phyloP scores from a whole-genome alignment of 2,888 invertebrate genomes.

The Pollenia amentaria region DNA sequence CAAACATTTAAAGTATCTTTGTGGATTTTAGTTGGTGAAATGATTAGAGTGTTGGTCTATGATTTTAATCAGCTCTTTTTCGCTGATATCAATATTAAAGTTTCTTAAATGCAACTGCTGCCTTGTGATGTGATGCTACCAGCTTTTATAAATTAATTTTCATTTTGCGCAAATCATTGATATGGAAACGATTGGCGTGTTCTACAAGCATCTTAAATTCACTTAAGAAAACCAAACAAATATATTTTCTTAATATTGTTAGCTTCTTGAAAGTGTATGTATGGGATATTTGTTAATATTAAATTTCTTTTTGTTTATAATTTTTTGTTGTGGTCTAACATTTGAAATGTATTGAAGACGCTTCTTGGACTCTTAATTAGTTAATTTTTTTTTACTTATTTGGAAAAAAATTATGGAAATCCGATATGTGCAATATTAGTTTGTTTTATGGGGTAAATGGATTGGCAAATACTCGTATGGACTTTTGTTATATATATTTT shows the following conservation, averaged over 20 bases:
- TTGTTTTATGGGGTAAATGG: neutral
- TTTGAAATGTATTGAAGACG: conserved; percentile 36
- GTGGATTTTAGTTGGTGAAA: conserved; percentile 5
- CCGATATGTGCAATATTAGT: conserved; percentile 22
- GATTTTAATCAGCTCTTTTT: conserved; percentile 33
- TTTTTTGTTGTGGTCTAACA: conserved; percentile 51
- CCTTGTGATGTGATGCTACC: conserved; percentile 78
- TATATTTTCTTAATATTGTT: conserved; percentile 15
- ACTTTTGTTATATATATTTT: neutral
- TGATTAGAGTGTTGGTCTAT: neutral
- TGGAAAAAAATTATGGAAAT: neutral
- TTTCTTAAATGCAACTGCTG: conserved; percentile 80
- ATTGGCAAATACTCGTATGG: neutral
- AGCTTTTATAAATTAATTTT: conserved; percentile 83
- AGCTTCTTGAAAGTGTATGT: neutral
- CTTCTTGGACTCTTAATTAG: conserved; percentile 70
- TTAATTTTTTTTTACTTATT: conserved; percentile 62
- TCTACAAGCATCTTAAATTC: conserved; percentile 72
- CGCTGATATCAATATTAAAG: conserved; percentile 58
- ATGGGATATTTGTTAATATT: neutral
- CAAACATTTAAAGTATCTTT: conserved; percentile 2
- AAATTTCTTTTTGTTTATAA: conserved; percentile 62
- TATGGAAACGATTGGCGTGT: conserved; percentile 83
- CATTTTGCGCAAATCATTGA: conserved; percentile 78
- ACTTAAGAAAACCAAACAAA: conserved; percentile 46